These are phyloP conservation scores for Metallyticus violacea DNA, from an alignment of 2,888 invertebrate species.

Conservation along the genomic window DNA sequence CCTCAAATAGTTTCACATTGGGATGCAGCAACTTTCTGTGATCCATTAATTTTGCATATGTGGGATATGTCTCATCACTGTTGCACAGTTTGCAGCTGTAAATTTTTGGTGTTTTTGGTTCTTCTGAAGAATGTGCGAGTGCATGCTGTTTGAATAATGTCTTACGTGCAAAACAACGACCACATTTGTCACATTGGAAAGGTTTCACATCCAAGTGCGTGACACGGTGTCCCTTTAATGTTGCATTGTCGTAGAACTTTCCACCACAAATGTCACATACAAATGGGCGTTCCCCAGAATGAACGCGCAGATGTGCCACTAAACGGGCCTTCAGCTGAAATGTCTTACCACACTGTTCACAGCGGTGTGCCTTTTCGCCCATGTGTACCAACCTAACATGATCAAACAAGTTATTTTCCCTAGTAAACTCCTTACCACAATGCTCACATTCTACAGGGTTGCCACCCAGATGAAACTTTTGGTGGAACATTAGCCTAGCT, in stretches of 20 bases:
- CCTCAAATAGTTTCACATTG: not conserved
- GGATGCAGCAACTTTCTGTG: conserved; percentile 29
- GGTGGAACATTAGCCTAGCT: conserved; percentile 33
- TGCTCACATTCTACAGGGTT: conserved; percentile 28
- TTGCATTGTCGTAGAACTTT: conserved; percentile 34
- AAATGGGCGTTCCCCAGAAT: conserved; percentile 34
- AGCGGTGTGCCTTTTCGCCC: conserved; percentile 28
- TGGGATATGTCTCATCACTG: not conserved
- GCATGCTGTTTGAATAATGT: conserved; percentile 29
- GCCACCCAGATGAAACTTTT: conserved; percentile 27
- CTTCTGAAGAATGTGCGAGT: conserved; percentile 23
- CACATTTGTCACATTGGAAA: conserved; percentile 31
- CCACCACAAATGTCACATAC: conserved; percentile 34
- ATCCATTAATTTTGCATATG: conserved; percentile 28
- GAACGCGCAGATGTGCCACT: conserved; percentile 31
- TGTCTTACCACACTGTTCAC: conserved; percentile 28
- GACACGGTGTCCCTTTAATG: conserved; percentile 27
- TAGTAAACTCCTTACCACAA: conserved; percentile 33
- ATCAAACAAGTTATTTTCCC: conserved; percentile 28
- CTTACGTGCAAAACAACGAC: conserved; percentile 31
- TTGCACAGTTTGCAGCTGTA: conserved; percentile 26
- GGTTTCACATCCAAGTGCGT: conserved; percentile 29
- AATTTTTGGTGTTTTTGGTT: not conserved
- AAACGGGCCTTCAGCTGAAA: conserved; percentile 31
- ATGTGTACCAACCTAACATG: conserved; percentile 31